Conservation (phyloP, 2,113 vertebrate genomes). For the Prinia subflava region DNA sequence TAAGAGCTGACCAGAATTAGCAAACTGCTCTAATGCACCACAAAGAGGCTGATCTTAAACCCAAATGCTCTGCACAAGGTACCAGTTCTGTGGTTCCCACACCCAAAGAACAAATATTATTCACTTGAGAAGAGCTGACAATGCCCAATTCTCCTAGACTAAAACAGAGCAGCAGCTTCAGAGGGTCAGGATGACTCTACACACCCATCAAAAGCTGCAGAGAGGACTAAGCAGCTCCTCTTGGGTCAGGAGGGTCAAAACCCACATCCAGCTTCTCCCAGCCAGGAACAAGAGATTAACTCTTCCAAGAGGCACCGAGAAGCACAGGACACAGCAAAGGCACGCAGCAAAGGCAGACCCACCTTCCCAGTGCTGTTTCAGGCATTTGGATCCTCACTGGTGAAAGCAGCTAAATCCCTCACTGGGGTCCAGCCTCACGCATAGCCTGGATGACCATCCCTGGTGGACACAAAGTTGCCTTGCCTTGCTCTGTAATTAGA, state of each 20-base stretch:
- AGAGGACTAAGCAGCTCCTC: background rate
- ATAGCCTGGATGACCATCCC: background rate
- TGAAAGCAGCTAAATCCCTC: background rate
- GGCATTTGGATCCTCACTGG: background rate
- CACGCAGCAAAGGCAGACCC: rapidly evolving
- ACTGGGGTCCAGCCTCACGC: background rate
- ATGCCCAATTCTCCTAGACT: background rate
- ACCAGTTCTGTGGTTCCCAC: rapidly evolving
- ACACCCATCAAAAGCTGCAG: background rate
- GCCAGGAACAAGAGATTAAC: background rate
- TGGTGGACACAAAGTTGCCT: background rate
- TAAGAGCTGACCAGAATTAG: background rate
- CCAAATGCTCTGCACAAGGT: background rate
- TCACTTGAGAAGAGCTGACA: background rate
- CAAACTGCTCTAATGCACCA: background rate
- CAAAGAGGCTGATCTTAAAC: background rate
- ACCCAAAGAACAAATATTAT: background rate
- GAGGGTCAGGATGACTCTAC: background rate
- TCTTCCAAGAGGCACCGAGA: background rate
- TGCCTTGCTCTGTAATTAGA: background rate
- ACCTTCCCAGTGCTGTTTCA: background rate
- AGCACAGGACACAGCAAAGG: background rate
- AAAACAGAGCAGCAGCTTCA: background rate
- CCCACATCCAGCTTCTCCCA: background rate
- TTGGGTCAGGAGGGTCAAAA: background rate